A percentile compares a stretch with the other conserved stretches of the same genome.
phyloP scores from a whole-genome alignment of 2,797 vertebrate genomes.

The Pangasius larnaudii region DNA sequence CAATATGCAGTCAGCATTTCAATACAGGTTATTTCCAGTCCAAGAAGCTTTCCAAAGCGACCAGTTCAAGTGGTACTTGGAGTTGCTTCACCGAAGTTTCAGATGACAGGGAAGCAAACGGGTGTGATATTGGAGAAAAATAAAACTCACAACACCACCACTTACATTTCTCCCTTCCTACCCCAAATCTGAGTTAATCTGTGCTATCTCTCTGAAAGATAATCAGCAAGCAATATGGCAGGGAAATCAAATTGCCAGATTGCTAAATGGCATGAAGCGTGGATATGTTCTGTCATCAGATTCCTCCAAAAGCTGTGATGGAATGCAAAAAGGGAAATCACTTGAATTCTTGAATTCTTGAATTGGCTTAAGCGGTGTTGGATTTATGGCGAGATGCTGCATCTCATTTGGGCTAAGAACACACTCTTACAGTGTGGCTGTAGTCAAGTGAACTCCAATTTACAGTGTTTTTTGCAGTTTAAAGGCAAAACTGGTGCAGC shows the following conservation, averaged over 20 bases:
- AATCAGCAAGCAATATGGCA: not conserved
- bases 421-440: slow-evolving; percentile 74
- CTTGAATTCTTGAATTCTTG: too few species aligned
- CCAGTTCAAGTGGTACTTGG: slow-evolving; percentile 88
- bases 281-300: not conserved
- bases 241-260: not conserved
- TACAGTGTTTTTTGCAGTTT: not conserved
- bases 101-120: slow-evolving; percentile 80
- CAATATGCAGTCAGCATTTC: slow-evolving; percentile 73
- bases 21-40: slow-evolving; percentile 84
- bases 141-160: slow-evolving; percentile 53
- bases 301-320: not conserved
- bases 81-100: slow-evolving; percentile 82
- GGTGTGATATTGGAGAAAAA: slow-evolving; percentile 76
- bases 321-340: slow-evolving; percentile 45
- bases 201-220: not conserved
- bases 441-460: slow-evolving; percentile 82
- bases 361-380: slow-evolving; percentile 81
- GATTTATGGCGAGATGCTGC: slow-evolving; percentile 91
- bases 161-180: not conserved
- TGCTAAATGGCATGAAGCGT: not conserved
- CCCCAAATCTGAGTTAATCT: slow-evolving; percentile 14
- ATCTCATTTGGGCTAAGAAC: slow-evolving; percentile 82
- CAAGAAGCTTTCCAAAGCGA: slow-evolving; percentile 84
- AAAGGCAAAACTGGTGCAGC: slow-evolving; percentile 7